These are phyloP conservation scores for Zophobas atratus DNA, from an alignment of 1,140 invertebrate species.

Conservation along the genomic window DNA sequence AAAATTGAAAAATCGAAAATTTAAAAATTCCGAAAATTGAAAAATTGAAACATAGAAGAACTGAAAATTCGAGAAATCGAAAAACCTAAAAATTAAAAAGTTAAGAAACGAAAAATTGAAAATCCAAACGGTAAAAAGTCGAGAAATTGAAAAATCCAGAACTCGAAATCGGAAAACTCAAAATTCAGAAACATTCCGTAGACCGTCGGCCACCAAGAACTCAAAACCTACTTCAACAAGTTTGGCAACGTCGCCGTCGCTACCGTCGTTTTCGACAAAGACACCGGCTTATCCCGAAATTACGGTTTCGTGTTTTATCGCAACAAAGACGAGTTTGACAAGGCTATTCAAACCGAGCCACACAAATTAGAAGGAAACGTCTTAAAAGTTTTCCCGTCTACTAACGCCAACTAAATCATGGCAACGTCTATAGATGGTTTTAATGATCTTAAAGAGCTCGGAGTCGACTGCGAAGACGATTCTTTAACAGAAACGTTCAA, in stretches of 20 bases:
- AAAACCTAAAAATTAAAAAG: too few relatives aligned
- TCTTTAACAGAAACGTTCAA: constrained; percentile 71
- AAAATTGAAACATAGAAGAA: too few relatives aligned
- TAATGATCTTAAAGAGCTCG: constrained; percentile 72
- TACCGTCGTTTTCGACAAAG: constrained; percentile 81
- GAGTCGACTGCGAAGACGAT: constrained; percentile 67
- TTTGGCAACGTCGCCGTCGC: constrained; percentile 79
- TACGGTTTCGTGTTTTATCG: constrained; percentile 82
- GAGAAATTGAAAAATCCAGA: too few relatives aligned
- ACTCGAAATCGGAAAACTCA: too few relatives aligned
- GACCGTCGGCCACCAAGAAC: constrained; percentile 80
- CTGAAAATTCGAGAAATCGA: too few relatives aligned
- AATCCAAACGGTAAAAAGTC: too few relatives aligned
- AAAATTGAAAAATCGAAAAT: too few relatives aligned
- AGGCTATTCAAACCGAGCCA: constrained; percentile 73
- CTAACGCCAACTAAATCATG: constrained; percentile 63
- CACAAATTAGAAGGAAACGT: constrained; percentile 80
- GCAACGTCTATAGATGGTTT: constrained; percentile 70
- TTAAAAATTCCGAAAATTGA: too few relatives aligned
- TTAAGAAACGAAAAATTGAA: too few relatives aligned
- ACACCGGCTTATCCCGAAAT: constrained; percentile 81
- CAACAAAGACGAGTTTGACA: constrained; percentile 72
- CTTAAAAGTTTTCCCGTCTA: constrained; percentile 73
- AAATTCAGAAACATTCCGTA: constrained; percentile 70
- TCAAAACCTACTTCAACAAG: constrained; percentile 83